These are phyloP conservation scores for Megaptera novaeangliae DNA, from an alignment of 2,113 vertebrate genomes.

Conservation along the genomic window DNA sequence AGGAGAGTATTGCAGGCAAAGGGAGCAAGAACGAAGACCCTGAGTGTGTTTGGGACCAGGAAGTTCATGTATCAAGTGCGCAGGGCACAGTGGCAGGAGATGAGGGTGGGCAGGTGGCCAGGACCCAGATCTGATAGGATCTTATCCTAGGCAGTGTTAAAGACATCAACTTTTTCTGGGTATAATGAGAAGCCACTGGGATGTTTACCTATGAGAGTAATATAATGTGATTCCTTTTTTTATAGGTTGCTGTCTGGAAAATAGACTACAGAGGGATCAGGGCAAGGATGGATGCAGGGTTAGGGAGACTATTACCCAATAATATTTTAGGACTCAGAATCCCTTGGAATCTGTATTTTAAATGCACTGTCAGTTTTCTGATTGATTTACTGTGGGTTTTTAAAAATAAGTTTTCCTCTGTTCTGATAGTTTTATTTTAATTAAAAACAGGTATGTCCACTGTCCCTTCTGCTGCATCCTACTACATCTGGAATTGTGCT, in stretches of 20 bases:
- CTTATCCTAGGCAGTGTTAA: neutral
- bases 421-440: constrained; percentile 29
- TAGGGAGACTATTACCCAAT: neutral
- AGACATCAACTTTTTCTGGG: neutral
- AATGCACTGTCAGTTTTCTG: neutral
- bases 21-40: neutral
- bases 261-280: neutral
- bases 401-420: neutral
- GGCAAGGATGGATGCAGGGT: neutral
- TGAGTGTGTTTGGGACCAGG: neutral
- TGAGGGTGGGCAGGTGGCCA: neutral
- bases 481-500: constrained; percentile 23
- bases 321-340: neutral
- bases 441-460: constrained; percentile 1
- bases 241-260: neutral
- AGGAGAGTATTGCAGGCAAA: neutral
- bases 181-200: neutral
- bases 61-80: neutral
- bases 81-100: neutral
- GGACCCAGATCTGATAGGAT: neutral
- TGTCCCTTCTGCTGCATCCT: neutral
- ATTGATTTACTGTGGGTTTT: constrained; percentile 27
- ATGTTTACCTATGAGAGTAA: neutral
- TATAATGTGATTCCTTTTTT: neutral
- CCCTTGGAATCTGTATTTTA: neutral